Base-by-base conservation (phyloP, 2,113 vertebrate species). In the Cynoglossus semilaevis region DNA sequence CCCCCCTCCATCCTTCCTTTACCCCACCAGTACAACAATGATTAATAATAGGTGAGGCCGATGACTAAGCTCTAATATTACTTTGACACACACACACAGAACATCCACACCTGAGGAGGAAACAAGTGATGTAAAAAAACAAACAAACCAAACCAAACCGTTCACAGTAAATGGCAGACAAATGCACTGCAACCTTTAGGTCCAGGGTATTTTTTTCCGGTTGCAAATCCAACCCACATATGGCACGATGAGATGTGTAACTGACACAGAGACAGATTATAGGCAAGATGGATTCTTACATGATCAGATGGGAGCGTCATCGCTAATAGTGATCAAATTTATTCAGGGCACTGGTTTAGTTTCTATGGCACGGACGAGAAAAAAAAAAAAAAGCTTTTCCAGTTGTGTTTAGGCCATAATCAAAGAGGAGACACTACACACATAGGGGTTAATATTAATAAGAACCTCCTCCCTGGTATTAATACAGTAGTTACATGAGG, bases 221-320 rank as follows among this genome's bases (percentile, higher is more conserved):
- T 82, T 86, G 83, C 85, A 81, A 87, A 80, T 84, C 79, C 76
- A 73, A 77, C 76, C 81, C 58, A 40, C 42, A 18, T 72, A 76
- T 87, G 85, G 85, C 85, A 87, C 81, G 11, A 76, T 16, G 51
- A 65, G 69, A 79, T 45, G 47, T 43, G 57, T 51, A 12, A 49
- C 36, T 51, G 69, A 48, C 63, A 44, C 42, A 48, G 37, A 35
- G 37, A 47, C 70, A 41, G 38, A 9, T 12, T 56, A 10, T 12
- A 50, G 43, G 51, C 38, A 8, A 54, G 29, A 67, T 2, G 48
- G 38, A 29, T 29, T 6, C 3, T 29, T 6, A 29, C 22, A 29
- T 29, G 22, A 29, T 29, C 22, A 6, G 22, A 29, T 29, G 22
- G 22, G 22, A 29, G 6, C 6, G 22, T 29, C 22, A 29, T 29